Conservation (phyloP, 2,113 vertebrate genomes). For the Galemys pyrenaicus region DNA sequence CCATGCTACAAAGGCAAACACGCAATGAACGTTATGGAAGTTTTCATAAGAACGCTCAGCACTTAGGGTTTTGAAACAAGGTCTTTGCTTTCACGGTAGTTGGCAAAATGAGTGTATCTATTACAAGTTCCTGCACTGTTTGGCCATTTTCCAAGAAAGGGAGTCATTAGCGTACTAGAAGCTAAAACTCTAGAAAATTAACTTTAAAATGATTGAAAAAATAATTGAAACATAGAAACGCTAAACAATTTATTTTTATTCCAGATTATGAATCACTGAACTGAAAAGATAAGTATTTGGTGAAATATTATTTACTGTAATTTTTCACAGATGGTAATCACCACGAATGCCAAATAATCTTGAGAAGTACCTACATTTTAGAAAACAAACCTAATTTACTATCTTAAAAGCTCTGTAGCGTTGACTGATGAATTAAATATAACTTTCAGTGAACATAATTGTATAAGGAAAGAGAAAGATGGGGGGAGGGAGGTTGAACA, state of each 20-base stretch:
- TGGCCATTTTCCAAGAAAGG: not conserved
- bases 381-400: slow-evolving; percentile 2
- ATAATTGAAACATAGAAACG: not conserved
- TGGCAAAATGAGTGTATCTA: not conserved
- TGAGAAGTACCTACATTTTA: not conserved
- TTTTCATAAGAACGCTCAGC: not conserved
- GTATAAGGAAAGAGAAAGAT: not conserved
- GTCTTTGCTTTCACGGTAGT: not conserved
- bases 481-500: not conserved
- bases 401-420: not conserved
- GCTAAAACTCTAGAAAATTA: not conserved
- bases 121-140: not conserved
- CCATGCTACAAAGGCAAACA: not conserved
- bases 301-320: slow-evolving; percentile 6
- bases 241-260: not conserved
- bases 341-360: not conserved
- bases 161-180: not conserved
- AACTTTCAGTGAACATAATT: not conserved
- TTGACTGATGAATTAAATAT: not conserved
- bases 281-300: not conserved
- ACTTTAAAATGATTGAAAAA: not conserved
- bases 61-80: not conserved
- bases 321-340: not conserved
- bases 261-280: slow-evolving; percentile 20
- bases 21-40: not conserved